Base-by-base conservation (phyloP, 2,888 invertebrate genomes). In the Eumacrocentrus americanus region DNA sequence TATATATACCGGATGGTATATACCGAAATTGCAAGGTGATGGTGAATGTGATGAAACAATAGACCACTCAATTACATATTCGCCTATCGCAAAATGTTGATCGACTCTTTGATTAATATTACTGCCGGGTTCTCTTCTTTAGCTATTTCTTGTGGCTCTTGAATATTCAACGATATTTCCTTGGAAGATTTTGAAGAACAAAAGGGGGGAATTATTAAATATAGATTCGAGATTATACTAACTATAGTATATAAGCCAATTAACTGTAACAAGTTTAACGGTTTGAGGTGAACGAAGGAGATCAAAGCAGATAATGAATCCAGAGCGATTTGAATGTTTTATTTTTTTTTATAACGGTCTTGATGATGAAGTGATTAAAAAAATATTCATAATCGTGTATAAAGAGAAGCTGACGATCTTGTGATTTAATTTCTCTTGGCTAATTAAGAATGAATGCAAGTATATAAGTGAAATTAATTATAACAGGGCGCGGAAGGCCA, bases 401-500 rank as follows among this genome's bases (percentile, higher is more conserved):
- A 14, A 16, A 7, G 1, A 29, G 7, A 7, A 38, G 7, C 14
- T 3, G 22, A 12, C 35, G n/a, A 16, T 22, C 23, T 23, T 16
- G 7, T 4, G 20, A 42, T 38, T 51, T 35, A 34, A 35, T 51
- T 51, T 37, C 12, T 51, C n/a, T 38, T 23, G 6, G n/a, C 35
- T 5, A 34, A n/a, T n/a, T n/a, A n/a, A n/a, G n/a, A n/a, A n/a
- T n/a, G n/a, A n/a, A n/a, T n/a, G n/a, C n/a, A n/a, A n/a, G n/a
- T n/a, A n/a, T n/a, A n/a, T n/a, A n/a, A n/a, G n/a, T n/a, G n/a
- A n/a, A n/a, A 37, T 51, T 35, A 53, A 25, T 53, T 29, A 42
- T 22, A 12, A 12, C 22, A 52, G 16, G 37, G 37, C 38, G 46
- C 14, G 51, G 37, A 52, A 58, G 44, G 58, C 22, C 25, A 46